Conservation (phyloP, 2,888 invertebrate genomes). For the Argyra leucocephala region DNA sequence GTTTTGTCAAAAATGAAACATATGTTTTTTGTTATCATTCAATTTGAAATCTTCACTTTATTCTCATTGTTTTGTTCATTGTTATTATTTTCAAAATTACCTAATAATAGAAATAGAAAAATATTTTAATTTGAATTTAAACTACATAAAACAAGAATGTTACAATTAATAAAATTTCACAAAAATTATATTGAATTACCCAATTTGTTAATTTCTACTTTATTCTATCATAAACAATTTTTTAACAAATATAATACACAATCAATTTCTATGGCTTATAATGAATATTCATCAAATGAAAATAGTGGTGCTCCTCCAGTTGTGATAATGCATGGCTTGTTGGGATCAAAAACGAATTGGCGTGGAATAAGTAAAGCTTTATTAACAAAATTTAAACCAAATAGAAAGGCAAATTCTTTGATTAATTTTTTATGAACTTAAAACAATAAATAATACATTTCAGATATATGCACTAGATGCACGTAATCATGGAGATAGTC, state of each 20-base stretch:
- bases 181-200: neutral
- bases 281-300: neutral
- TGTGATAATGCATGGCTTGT: constrained; percentile 75
- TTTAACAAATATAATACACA: neutral
- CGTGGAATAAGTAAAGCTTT: constrained; percentile 65
- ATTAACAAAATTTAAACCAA: constrained; percentile 47
- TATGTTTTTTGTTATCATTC: too few species aligned
- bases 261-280: constrained; percentile 8
- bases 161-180: neutral
- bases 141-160: neutral
- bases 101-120: too few species aligned
- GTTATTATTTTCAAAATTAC: too few species aligned
- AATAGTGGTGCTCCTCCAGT: constrained; percentile 51
- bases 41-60: too few species aligned
- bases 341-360: constrained; percentile 85
- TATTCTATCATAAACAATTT: neutral
- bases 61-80: too few species aligned
- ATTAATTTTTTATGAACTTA: too few species aligned
- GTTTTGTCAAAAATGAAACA: too few species aligned
- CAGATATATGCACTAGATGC: constrained; percentile 74
- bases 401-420: constrained; percentile 48
- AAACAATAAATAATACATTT: constrained; percentile 12
- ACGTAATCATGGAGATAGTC: constrained; percentile 91
- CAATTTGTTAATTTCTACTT: neutral
- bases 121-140: too few species aligned